Conservation (phyloP, 2,113 vertebrate species). For the Laticauda laticaudata region DNA sequence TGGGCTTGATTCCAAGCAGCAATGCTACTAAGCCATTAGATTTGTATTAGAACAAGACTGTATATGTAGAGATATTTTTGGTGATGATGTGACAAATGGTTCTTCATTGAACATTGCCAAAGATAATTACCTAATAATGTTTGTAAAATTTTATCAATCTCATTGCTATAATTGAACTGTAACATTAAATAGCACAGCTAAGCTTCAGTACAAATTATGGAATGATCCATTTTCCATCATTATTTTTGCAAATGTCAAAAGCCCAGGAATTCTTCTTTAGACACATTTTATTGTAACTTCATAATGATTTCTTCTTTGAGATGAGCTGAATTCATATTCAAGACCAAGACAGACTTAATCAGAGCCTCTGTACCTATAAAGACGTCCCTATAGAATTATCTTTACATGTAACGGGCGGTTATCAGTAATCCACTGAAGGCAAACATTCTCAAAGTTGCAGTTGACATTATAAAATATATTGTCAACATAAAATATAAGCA, state of each 20-base stretch:
- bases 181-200: neutral
- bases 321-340: neutral
- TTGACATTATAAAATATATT: neutral
- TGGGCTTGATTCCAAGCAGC: neutral
- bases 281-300: neutral
- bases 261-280: neutral
- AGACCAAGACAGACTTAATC: neutral
- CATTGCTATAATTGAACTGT: neutral
- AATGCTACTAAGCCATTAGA: neutral
- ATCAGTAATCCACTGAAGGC: neutral
- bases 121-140: neutral
- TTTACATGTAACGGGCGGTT: neutral
- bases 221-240: neutral
- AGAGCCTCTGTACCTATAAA: neutral
- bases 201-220: neutral
- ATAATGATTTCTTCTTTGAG: neutral
- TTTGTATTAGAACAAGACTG: conserved; percentile 17
- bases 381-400: neutral
- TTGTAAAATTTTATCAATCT: conserved; percentile 9
- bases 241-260: neutral
- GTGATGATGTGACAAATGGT: neutral
- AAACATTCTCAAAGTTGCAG: neutral
- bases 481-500: neutral
- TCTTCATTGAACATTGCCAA: neutral
- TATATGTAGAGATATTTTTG: neutral